A percentile compares a stretch with the other conserved stretches of the same genome.
Evolutionary conservation across 2,113 vertebrate genomes (phyloP).

Genomic region (Dasypus novemcinctus): DNA sequence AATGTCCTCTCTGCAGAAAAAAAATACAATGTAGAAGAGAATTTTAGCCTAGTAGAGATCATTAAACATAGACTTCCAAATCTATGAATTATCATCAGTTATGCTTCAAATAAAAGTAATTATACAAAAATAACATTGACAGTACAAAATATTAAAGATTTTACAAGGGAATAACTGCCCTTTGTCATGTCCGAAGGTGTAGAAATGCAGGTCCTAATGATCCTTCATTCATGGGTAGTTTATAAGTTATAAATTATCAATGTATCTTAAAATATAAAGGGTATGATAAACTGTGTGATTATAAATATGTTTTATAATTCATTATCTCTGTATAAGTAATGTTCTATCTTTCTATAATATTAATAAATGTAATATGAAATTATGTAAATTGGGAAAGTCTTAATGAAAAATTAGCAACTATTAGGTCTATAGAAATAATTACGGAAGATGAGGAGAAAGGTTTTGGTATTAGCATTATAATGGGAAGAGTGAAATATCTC

Average conservation of each 20-base stretch:
- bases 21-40: not conserved
- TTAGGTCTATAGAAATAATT: not conserved
- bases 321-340: not conserved
- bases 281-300: not conserved
- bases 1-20: not conserved
- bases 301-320: not conserved
- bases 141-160: not conserved
- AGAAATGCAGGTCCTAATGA: not conserved
- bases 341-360: not conserved
- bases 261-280: not conserved
- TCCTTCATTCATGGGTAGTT: not conserved
- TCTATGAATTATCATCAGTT: not conserved
- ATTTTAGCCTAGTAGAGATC: not conserved
- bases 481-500: not conserved
- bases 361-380: not conserved
- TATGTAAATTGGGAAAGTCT: not conserved
- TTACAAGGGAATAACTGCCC: not conserved
- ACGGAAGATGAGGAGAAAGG: not conserved
- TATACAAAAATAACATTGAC: not conserved
- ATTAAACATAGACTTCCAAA: not conserved
- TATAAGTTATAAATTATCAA: not conserved
- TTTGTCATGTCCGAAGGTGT: not conserved
- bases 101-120: conserved; percentile 16
- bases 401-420: not conserved
- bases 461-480: not conserved